phyloP scores from a whole-genome alignment of 2,113 vertebrate genomes.

The Pungitius pungitius region DNA sequence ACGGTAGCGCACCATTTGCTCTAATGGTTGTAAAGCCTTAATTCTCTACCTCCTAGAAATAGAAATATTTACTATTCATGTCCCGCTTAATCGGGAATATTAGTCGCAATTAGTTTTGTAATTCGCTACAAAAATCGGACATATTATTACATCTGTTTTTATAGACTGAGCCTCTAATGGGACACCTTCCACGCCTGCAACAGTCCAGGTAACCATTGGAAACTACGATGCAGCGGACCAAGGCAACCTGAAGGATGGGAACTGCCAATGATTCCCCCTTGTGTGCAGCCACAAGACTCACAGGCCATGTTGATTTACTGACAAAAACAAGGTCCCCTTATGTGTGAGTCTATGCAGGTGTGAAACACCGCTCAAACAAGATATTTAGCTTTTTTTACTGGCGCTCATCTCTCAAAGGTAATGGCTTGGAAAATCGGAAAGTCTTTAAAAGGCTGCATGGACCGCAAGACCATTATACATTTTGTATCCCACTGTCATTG shows the following conservation, averaged over 20 bases:
- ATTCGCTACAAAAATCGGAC: slow-evolving; percentile 21
- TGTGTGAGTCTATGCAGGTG: slow-evolving; percentile 56
- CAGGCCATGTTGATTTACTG: slow-evolving; percentile 71
- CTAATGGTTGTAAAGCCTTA: slow-evolving; percentile 56
- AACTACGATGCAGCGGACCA: slow-evolving; percentile 47
- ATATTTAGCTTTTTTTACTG: slow-evolving; percentile 64
- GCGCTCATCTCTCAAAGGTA: slow-evolving; percentile 77
- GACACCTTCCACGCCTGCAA: slow-evolving; percentile 25
- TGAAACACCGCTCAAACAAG: slow-evolving; percentile 63
- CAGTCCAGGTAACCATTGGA: slow-evolving; percentile 35
- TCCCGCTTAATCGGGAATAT: slow-evolving; percentile 30
- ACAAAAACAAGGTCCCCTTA: slow-evolving; percentile 69
- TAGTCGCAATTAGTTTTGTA: slow-evolving; percentile 30
- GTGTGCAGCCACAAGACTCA: slow-evolving; percentile 52
- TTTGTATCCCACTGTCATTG: slow-evolving; percentile 51
- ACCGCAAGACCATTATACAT: slow-evolving; percentile 68
- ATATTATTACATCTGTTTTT: slow-evolving; percentile 28
- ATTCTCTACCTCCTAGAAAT: slow-evolving; percentile 56
- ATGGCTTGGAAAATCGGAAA: slow-evolving; percentile 79
- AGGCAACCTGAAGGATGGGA: slow-evolving; percentile 56
- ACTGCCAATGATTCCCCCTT: slow-evolving; percentile 59
- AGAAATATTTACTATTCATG: slow-evolving; percentile 56
- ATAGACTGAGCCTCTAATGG: slow-evolving; percentile 17
- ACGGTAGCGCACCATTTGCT: slow-evolving; percentile 56
- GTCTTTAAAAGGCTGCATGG: slow-evolving; percentile 78